These are phyloP conservation scores for Gymnobelideus leadbeateri DNA, from an alignment of 2,113 vertebrate species.

Conservation along the genomic window DNA sequence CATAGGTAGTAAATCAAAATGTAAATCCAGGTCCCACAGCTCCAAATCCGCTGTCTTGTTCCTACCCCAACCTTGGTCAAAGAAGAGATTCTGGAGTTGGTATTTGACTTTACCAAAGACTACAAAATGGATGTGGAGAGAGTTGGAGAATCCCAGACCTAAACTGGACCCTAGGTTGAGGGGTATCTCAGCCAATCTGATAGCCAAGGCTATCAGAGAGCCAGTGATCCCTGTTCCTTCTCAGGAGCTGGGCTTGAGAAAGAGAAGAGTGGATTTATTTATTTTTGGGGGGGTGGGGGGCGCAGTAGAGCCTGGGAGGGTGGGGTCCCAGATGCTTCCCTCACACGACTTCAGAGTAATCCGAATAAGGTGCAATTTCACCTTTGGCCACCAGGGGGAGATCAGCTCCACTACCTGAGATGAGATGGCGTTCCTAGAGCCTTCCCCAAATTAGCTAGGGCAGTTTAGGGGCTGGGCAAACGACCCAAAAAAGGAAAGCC, in stretches of 20 bases:
- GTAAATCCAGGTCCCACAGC: not conserved
- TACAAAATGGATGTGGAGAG: not conserved
- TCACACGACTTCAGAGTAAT: not conserved
- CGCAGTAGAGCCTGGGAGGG: not conserved
- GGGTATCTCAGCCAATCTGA: not conserved
- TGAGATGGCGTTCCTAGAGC: not conserved
- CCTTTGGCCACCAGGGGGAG: not conserved
- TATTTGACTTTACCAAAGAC: not conserved
- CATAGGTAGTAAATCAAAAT: not conserved
- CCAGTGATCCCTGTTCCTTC: not conserved
- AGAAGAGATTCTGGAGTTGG: not conserved
- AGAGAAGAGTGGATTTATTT: not conserved
- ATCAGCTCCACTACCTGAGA: not conserved
- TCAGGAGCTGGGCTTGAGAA: not conserved
- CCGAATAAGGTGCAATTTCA: not conserved
- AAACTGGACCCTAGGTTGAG: not conserved
- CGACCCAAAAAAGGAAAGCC: not conserved
- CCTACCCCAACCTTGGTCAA: not conserved
- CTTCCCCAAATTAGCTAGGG: not conserved
- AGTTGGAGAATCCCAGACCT: not conserved
- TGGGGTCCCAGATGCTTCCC: not conserved
- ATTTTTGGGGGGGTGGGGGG: not conserved
- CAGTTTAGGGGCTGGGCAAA: not conserved
- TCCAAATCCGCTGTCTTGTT: not conserved
- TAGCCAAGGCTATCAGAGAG: not conserved